Evolutionary conservation across 1,140 invertebrate species (phyloP), one percentile per base, ranked within the genome.

Genomic region (Hylyphantes graminicola): DNA sequence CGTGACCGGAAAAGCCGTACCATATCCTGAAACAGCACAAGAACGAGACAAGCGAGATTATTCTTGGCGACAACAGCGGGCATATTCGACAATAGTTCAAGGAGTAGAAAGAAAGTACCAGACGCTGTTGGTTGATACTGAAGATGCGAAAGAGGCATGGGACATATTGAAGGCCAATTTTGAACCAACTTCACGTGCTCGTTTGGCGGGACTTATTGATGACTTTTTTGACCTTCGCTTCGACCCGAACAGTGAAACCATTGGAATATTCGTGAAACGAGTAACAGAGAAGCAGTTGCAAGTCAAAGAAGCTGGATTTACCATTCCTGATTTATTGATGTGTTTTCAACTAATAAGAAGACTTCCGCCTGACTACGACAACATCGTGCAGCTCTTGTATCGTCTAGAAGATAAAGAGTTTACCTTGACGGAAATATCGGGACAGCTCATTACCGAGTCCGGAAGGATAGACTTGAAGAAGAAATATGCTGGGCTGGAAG

Each of bases 121-220:
- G 19, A n/a, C 19, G 0, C 10, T 48, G 7, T 35, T 57, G 12
- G 11, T n/a, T 13, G 2, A 63, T 15, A 64, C 59, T n/a, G 48
- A 19, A 77, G 0, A 53, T 53, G 59, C 59, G 15, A 9, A 77
- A 48, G 4, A 51, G 19, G 59, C 57, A 77, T 77, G 74, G 48
- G 74, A 51, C 19, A 77, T 64, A 17, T 53, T 64, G 48, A 77
- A 77, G 54, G 9, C 35, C 15, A 64, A 64, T n/a, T 64, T 77
- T 48, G 74, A 77, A 64, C 21, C 59, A 64, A 77, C 9, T 8
- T 77, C n/a, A 64, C 48, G 74, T 17, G 59, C n/a, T 7, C n/a
- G 19, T 50, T 9, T 76, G 35, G 59, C 59, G 9, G 5, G 11
- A 21, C n/a, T n/a, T 64, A 51, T 17, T n/a, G 35, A 77, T 19